Conservation (phyloP, 2,113 vertebrate species). For the Acinonyx jubatus region DNA sequence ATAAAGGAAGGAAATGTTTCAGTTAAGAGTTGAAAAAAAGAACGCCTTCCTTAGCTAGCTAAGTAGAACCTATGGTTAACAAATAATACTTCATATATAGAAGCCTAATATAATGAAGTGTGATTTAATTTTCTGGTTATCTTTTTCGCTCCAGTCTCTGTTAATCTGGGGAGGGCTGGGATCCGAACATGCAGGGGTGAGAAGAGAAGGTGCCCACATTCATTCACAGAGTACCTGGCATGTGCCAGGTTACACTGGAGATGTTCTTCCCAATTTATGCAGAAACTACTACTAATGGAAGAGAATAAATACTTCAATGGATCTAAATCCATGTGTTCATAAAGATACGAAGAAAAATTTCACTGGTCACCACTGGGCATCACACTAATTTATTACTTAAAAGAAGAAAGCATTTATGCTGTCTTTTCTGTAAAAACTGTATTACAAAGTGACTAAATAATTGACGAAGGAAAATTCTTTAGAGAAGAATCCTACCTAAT, state of each 20-base stretch:
- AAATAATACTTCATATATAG: background rate
- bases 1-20: constrained; percentile 21
- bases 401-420: background rate
- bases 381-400: background rate
- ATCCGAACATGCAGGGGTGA: background rate
- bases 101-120: background rate
- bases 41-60: background rate
- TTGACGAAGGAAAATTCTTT: constrained; percentile 8
- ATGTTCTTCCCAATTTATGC: background rate
- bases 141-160: background rate
- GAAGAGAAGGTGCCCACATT: background rate
- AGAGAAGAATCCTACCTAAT: constrained; percentile 7
- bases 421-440: constrained; percentile 8
- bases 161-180: background rate
- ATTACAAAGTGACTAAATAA: constrained; percentile 17
- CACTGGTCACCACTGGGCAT: background rate
- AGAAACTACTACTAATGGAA: constrained; percentile 20
- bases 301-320: background rate
- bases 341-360: background rate
- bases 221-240: background rate
- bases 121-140: background rate
- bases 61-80: constrained; percentile 6
- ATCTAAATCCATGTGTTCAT: background rate
- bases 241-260: background rate
- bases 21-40: background rate